Percentiles rank a stretch among this genome's conserved stretches.
These are phyloP conservation scores for Excalfactoria chinensis DNA, from an alignment of 2,113 vertebrate genomes.

Conservation along the genomic window DNA sequence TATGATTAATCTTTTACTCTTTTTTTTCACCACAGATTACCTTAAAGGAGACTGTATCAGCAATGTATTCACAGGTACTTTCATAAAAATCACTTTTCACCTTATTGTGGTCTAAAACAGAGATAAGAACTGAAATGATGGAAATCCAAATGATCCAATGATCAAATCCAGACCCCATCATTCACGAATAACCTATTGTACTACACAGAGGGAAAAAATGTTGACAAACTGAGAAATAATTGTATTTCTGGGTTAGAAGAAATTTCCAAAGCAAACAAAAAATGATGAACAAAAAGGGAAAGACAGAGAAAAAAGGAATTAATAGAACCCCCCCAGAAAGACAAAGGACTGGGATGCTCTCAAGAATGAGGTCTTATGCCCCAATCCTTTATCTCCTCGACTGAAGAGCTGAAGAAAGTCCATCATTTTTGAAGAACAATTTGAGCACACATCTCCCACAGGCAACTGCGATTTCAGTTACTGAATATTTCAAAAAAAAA, in stretches of 20 bases:
- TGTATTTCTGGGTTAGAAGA: neutral
- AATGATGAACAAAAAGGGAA: accelerated
- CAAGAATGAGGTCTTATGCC: neutral
- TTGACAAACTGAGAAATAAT: neutral
- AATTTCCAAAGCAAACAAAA: neutral
- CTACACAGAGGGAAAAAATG: neutral
- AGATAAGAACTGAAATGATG: neutral
- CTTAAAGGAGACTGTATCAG: neutral
- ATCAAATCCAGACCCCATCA: accelerated
- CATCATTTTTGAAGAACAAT: neutral
- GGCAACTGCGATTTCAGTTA: neutral
- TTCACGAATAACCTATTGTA: neutral
- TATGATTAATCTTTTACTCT: neutral
- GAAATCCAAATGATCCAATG: too few species aligned
- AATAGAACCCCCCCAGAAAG: neutral
- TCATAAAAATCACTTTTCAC: neutral
- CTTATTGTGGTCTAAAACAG: neutral
- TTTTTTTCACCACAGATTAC: neutral
- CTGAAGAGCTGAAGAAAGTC: neutral
- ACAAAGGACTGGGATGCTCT: neutral
- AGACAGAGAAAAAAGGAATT: neutral
- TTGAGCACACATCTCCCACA: neutral
- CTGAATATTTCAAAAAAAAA: neutral
- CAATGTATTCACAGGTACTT: neutral
- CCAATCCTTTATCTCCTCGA: neutral